phyloP scores from a whole-genome alignment of 2,113 vertebrate species.

The Holacanthus passer region DNA sequence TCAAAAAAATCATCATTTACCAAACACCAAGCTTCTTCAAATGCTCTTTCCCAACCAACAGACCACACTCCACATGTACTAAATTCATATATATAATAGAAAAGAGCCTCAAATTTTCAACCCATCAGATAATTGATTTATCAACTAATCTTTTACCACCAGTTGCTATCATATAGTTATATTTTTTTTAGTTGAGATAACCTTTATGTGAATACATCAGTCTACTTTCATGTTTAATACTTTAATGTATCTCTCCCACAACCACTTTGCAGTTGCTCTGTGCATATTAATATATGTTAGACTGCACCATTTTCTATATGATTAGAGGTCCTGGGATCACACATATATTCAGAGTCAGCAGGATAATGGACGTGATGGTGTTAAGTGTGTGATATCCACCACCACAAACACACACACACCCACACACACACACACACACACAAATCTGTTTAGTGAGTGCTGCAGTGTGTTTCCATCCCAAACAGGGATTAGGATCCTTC shows the following conservation, averaged over 20 bases:
- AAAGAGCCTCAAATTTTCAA: too few species aligned
- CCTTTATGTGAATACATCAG: neutral
- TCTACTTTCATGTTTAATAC: too few species aligned
- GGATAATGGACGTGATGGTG: neutral
- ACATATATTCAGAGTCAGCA: neutral
- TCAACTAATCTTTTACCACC: neutral
- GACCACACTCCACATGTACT: too few species aligned
- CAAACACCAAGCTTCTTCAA: too few species aligned
- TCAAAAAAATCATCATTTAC: too few species aligned
- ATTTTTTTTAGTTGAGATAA: neutral
- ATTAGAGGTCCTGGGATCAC: neutral
- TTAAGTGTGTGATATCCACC: neutral
- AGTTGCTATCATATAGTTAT: neutral
- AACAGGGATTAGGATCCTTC: conserved; percentile 32
- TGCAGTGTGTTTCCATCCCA: conserved; percentile 10
- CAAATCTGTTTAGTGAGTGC: conserved; percentile 3
- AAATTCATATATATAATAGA: too few species aligned
- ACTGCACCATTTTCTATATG: neutral
- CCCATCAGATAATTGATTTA: neutral
- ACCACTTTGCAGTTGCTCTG: neutral
- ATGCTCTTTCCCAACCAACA: too few species aligned
- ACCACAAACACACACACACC: neutral
- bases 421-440: neutral
- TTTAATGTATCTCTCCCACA: neutral
- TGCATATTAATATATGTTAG: neutral